Evolutionary conservation across 2,888 invertebrate genomes (phyloP).

Genomic region (Drosophila planitibia): DNA sequence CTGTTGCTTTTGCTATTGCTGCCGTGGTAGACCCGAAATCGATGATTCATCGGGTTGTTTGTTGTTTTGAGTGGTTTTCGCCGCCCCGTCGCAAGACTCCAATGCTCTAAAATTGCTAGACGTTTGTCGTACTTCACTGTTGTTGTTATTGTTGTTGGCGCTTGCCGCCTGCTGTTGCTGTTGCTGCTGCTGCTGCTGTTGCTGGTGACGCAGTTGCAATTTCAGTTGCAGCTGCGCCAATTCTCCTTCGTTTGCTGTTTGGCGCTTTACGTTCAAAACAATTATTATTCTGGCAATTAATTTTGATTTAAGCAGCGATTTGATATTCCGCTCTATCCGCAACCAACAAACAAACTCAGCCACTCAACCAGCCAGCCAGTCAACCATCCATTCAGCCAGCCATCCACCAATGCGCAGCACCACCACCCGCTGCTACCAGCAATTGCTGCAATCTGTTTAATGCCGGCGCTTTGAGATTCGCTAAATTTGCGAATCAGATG

Average conservation of each 20-base stretch:
- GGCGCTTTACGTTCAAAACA: constrained; percentile 78
- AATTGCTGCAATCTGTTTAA: constrained; percentile 33
- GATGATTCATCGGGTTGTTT: constrained; percentile 79
- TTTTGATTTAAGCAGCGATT: constrained; percentile 82
- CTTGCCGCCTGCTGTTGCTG: constrained; percentile 74
- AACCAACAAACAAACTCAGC: constrained; percentile 17
- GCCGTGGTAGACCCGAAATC: constrained; percentile 63
- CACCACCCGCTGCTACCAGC: constrained; percentile 56
- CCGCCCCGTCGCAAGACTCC: constrained; percentile 35
- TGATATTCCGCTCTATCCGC: constrained; percentile 66
- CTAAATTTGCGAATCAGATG: constrained; percentile 58
- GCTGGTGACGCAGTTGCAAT: constrained; percentile 69
- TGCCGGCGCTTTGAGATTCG: constrained; percentile 61
- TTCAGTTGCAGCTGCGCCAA: constrained; percentile 75
- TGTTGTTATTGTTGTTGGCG: constrained; percentile 61
- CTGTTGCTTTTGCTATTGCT: constrained; percentile 32
- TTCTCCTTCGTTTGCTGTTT: constrained; percentile 69
- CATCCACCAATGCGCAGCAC: constrained; percentile 32
- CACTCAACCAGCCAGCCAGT: constrained; percentile 19
- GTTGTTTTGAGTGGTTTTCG: constrained; percentile 72
- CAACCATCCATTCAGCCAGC: constrained; percentile 13
- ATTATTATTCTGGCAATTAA: constrained; percentile 84
- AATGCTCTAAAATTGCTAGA: constrained; percentile 68
- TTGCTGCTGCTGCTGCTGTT: constrained; percentile 13
- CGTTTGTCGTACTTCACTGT: constrained; percentile 63